A percentile compares a stretch with the other conserved stretches of the same genome.
Evolutionary conservation across 1,140 invertebrate species (phyloP).

Genomic region (Lasaia peninsularis): DNA sequence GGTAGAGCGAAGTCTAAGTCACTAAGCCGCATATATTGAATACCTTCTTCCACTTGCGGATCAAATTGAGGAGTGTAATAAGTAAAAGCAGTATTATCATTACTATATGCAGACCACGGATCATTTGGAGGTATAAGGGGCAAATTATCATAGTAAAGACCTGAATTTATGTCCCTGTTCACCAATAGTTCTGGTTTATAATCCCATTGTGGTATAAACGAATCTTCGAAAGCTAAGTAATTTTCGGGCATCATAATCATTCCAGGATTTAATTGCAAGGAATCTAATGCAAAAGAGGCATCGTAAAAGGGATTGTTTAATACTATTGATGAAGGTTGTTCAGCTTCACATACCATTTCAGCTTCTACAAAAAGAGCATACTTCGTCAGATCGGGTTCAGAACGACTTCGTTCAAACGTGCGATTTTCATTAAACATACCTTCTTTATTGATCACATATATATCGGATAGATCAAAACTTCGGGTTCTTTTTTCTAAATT

Average conservation of each 20-base stretch:
- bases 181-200: conserved; percentile 52
- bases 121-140: conserved; percentile 61
- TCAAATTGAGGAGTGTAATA: conserved; percentile 61
- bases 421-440: conserved; percentile 31
- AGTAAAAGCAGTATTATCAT: conserved; percentile 46
- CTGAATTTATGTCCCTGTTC: conserved; percentile 45
- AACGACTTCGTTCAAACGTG: conserved; percentile 42
- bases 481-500: conserved; percentile 52
- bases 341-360: conserved; percentile 48
- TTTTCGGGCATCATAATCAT: conserved; percentile 65
- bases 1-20: conserved; percentile 62
- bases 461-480: conserved; percentile 66
- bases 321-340: conserved; percentile 53
- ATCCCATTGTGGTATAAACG: conserved; percentile 67
- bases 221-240: conserved; percentile 72
- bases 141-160: conserved; percentile 59
- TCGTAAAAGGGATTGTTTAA: conserved; percentile 76
- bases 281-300: conserved; percentile 54
- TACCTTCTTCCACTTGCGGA: conserved; percentile 44
- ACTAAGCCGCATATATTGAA: conserved; percentile 62
- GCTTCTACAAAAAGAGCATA: conserved; percentile 60
- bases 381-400: conserved; percentile 69
- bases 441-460: conserved; percentile 40
- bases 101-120: conserved; percentile 59
- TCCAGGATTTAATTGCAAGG: conserved; percentile 41